phyloP scores from a whole-genome alignment of 2,113 vertebrate species.

The Gavialis gangeticus region DNA sequence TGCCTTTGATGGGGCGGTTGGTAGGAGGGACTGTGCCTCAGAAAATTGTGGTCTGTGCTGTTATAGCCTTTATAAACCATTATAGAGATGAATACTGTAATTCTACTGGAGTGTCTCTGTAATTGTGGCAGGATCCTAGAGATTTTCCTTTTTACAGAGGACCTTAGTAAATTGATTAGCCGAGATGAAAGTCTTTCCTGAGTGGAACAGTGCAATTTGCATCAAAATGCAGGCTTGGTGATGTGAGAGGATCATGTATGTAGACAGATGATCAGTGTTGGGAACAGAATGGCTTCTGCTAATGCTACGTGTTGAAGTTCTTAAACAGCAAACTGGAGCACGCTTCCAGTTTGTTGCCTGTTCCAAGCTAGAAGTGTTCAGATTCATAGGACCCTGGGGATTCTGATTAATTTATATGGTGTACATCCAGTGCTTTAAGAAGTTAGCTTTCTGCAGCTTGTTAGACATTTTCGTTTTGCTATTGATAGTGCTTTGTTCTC shows the following conservation, averaged over 20 bases:
- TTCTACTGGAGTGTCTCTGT: neutral
- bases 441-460: constrained; percentile 25
- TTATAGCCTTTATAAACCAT: neutral
- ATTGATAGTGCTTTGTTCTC: neutral
- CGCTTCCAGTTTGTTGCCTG: neutral
- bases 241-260: neutral
- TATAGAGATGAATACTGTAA: neutral
- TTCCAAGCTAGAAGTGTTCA: constrained; percentile 23
- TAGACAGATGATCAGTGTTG: neutral
- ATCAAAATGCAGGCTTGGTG: neutral
- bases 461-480: neutral
- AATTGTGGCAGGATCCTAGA: neutral
- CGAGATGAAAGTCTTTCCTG: constrained; percentile 12
- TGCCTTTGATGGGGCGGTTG: neutral
- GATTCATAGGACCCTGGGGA: neutral
- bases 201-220: neutral
- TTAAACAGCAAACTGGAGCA: neutral
- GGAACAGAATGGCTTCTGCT: neutral
- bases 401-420: constrained; percentile 41
- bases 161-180: neutral
- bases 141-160: neutral
- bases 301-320: neutral
- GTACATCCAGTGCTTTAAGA: neutral
- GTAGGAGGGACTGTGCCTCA: neutral
- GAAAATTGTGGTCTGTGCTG: neutral